Evolutionary conservation across 1,140 invertebrate species (phyloP), one percentile per base, ranked within the genome.

Genomic region (Bombus waltoni): DNA sequence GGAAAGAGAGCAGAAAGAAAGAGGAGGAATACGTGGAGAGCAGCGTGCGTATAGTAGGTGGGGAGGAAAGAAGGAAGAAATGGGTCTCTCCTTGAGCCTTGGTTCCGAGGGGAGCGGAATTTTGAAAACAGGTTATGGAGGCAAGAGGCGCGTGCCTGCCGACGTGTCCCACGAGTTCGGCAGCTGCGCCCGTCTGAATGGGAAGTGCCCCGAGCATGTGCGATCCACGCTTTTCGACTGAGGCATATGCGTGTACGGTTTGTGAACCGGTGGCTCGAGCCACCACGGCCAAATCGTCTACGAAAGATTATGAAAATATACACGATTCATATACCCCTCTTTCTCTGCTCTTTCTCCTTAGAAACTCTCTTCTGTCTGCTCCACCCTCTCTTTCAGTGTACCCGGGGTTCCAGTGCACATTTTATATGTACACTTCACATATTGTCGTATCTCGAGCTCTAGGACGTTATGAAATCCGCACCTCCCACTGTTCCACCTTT

Each of bases 111-210:
- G 78, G 71, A 81, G 84, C 78, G 84, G 59, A 85, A 85, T 85
- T 85, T 85, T 81, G 77, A 85, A 85, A 85, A 85, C 84, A 85
- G 84, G 84, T 85, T 85, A 85, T 85, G 79, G 84, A 81, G 84
- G 79, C 78, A 81, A 85, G 84, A 85, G 84, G 84, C 84, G 84
- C 84, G 84, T 85, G 84, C 84, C 84, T 72, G 83, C 70, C 84
- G 84, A 81, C 84, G 84, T 85, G 84, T 85, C 70, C 84, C 68
- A 62, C 44, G 81, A 74, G 81, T 85, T 80, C 68, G 86, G 86
- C 86, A 87, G 86, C 86, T 87, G 86, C 86, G 86, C 4, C 59
- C 59, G n/a, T 85, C 82, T 87, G 82, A 87, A 87, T 87, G 75
- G 85, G 86, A 87, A 82, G 80, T 86, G 86, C 82, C 82, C 74